These are phyloP conservation scores for Coranthus polyacanthus DNA, from an alignment of 2,797 vertebrate species.

Conservation along the genomic window DNA sequence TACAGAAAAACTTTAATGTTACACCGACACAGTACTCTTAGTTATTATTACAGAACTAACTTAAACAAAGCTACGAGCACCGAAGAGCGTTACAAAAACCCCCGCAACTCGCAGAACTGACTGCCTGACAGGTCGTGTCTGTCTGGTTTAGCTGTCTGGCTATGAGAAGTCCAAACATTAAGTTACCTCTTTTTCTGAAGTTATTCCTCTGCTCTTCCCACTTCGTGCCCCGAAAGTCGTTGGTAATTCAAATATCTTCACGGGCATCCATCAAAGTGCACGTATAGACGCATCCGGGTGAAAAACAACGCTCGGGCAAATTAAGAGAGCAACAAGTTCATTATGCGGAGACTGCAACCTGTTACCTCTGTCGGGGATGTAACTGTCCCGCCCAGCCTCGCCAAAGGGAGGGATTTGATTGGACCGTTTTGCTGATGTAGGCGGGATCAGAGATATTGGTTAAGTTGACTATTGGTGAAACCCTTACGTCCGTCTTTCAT, in stretches of 20 bases:
- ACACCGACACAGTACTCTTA: background rate
- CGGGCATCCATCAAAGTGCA: slow-evolving; percentile 27
- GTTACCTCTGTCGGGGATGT: slow-evolving; percentile 80
- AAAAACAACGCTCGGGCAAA: slow-evolving; percentile 23
- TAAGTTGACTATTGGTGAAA: slow-evolving; percentile 63
- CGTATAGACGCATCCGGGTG: background rate
- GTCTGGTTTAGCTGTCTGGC: slow-evolving; percentile 47
- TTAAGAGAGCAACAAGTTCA: slow-evolving; percentile 65
- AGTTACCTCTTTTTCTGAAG: slow-evolving; percentile 67
- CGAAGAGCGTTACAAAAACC: background rate
- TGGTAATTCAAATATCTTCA: slow-evolving; percentile 14
- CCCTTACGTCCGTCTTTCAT: slow-evolving; percentile 1
- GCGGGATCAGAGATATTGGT: slow-evolving; percentile 29
- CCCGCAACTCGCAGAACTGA: background rate
- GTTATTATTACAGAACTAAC: background rate
- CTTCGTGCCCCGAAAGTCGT: slow-evolving; percentile 7
- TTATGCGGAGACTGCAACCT: slow-evolving; percentile 75
- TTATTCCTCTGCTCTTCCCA: slow-evolving; percentile 22
- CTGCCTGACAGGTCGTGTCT: slow-evolving; percentile 37
- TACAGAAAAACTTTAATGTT: background rate
- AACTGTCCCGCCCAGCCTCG: slow-evolving; percentile 69
- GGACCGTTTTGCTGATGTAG: slow-evolving; percentile 31
- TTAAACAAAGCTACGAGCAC: background rate
- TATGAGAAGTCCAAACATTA: slow-evolving; percentile 37
- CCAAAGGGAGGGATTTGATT: slow-evolving; percentile 57